phyloP scores from a whole-genome alignment of 92 coral and sea anemone species.

The Porites cylindrica region DNA sequence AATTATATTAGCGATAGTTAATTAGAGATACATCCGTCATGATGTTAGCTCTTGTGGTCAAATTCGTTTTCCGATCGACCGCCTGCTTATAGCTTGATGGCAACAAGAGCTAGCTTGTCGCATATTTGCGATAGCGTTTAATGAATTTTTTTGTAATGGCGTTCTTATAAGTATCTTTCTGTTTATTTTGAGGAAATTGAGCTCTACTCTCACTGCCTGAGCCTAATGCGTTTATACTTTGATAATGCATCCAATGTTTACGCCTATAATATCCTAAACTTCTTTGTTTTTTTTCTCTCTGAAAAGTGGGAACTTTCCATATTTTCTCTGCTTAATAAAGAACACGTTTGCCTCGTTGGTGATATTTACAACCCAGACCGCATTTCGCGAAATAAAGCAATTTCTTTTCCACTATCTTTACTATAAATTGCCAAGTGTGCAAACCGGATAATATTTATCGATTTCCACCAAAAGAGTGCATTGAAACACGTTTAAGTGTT shows the following conservation, averaged over 20 bases:
- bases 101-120: not conserved
- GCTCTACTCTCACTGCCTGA: not conserved
- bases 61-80: not conserved
- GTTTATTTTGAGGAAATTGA: no score
- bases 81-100: no score
- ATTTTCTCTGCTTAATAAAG: not conserved
- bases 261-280: not conserved
- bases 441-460: conserved; percentile 30
- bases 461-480: conserved; percentile 19
- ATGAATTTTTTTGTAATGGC: not conserved
- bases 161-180: not conserved
- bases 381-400: not conserved
- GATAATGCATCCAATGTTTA: not conserved
- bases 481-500: conserved; percentile 9
- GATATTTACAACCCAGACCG: not conserved
- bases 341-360: not conserved
- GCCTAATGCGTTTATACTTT: not conserved
- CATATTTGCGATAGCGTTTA: conserved; percentile 1
- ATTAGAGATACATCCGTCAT: conserved; percentile 12
- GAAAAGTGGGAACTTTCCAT: not conserved
- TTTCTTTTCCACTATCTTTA: conserved; percentile 2
- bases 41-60: not conserved
- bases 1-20: conserved; percentile 32
- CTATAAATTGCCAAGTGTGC: not conserved
- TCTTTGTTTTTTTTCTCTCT: not conserved